phyloP scores from a whole-genome alignment of 2,113 vertebrate genomes.

The Vulpes lagopus region DNA sequence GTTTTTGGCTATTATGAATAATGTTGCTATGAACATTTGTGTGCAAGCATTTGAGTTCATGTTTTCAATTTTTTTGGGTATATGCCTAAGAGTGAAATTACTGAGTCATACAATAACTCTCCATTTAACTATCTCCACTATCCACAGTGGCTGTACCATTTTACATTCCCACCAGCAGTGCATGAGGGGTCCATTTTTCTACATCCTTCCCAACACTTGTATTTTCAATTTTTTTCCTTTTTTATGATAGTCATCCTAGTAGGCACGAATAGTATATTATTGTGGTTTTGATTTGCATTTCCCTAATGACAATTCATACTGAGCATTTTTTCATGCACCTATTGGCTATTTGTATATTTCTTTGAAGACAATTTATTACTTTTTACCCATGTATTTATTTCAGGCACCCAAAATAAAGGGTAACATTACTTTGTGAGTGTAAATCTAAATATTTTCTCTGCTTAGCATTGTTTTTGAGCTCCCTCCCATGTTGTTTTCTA shows the following conservation, averaged over 20 bases:
- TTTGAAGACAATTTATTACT: background rate
- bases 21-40: background rate
- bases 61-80: background rate
- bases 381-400: background rate
- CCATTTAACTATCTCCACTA: background rate
- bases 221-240: background rate
- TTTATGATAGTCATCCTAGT: background rate
- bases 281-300: background rate
- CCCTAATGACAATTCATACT: background rate
- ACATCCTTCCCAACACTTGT: background rate
- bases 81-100: background rate
- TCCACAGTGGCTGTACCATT: background rate
- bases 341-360: background rate
- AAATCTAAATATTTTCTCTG: constrained; percentile 6
- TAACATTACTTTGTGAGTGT: background rate
- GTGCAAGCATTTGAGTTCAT: background rate
- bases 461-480: constrained; percentile 2
- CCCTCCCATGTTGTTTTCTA: background rate
- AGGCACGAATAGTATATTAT: background rate
- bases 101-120: background rate
- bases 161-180: background rate
- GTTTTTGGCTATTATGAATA: background rate
- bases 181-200: background rate
- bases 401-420: background rate
- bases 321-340: background rate